Evolutionary conservation across 2,113 vertebrate species (phyloP), one percentile per base, ranked within the genome.

Genomic region (Odocoileus hemionus): DNA sequence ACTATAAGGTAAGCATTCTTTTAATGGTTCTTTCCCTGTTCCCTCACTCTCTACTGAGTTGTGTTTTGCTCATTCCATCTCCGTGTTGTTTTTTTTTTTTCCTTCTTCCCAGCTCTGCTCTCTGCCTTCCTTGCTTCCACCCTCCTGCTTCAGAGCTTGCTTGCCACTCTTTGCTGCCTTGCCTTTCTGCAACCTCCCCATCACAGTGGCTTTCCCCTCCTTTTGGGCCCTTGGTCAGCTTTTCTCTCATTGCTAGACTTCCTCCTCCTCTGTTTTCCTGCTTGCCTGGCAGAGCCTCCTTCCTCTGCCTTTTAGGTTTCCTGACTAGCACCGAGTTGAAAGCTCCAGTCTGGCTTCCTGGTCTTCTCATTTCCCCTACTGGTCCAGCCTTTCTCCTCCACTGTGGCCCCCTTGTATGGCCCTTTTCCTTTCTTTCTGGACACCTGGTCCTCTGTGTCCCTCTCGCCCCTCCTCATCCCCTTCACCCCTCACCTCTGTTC

Each of bases 121-220:
- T 94, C 97, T 95, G 95, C 97, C 39, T 45, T 28, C 12, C n/a
- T 97, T 64, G 89, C 97, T 98, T 97, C 98, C 95, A 95, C 26
- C 84, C 95, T 97, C 97, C 98, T 96, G 93, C 79, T 94, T 96
- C 96, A 97, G 96, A 91, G 96, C 92, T 97, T 98, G 98, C 95
- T 96, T 58, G 67, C 39, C n/a, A 39, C 64, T 61, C 10, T 54
- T 91, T 89, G 82, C 57, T 21, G 43, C 89, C 96, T 96, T 57
- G 84, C 96, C 97, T 95, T 98, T 96, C 97, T 95, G 78, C 95
- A 21, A 7, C 4, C 11, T 58, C 36, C 47, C 80, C 52, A 91
- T 93, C 78, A 64, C 96, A 95, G 89, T 57, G 97, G 61, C 76
- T 97, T 95, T 95, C n/a, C 83, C 97, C 85, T 97, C 91, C 96